A percentile compares a stretch with the other conserved stretches of the same genome.
phyloP scores from a whole-genome alignment of 2,113 vertebrate species.

The Leptodactylus fuscus region DNA sequence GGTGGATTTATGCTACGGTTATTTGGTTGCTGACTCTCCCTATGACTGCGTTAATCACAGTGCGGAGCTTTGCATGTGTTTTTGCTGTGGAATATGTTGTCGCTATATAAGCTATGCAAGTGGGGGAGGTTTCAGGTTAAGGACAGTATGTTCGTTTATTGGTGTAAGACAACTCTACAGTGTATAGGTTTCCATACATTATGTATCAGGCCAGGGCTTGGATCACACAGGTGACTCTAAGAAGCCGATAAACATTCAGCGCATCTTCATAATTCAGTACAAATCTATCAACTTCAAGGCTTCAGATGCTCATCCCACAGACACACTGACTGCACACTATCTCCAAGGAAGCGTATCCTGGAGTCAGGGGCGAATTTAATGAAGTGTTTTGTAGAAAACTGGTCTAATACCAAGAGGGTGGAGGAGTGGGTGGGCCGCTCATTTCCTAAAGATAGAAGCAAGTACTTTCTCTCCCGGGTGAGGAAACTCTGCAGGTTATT shows the following conservation, averaged over 20 bases:
- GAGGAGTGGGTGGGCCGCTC: not conserved
- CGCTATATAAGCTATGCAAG: not conserved
- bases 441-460: slow-evolving; percentile 4
- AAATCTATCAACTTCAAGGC: slow-evolving; percentile 10
- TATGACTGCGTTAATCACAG: not conserved
- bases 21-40: not conserved
- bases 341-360: not conserved
- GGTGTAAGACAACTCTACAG: not conserved
- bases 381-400: not conserved
- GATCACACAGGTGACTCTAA: not conserved
- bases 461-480: not conserved
- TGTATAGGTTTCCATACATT: not conserved
- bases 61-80: too few species aligned
- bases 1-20: not conserved
- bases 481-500: too few species aligned
- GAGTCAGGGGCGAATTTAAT: slow-evolving; percentile 3
- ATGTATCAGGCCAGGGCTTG: not conserved
- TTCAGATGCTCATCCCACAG: not conserved
- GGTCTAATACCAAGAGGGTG: not conserved
- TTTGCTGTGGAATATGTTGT: too few species aligned
- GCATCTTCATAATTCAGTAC: not conserved
- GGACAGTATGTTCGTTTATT: not conserved
- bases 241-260: not conserved
- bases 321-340: not conserved
- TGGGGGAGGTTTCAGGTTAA: not conserved